Evolutionary conservation across 2,888 invertebrate species (phyloP).

Genomic region (Allolobophora icterica): DNA sequence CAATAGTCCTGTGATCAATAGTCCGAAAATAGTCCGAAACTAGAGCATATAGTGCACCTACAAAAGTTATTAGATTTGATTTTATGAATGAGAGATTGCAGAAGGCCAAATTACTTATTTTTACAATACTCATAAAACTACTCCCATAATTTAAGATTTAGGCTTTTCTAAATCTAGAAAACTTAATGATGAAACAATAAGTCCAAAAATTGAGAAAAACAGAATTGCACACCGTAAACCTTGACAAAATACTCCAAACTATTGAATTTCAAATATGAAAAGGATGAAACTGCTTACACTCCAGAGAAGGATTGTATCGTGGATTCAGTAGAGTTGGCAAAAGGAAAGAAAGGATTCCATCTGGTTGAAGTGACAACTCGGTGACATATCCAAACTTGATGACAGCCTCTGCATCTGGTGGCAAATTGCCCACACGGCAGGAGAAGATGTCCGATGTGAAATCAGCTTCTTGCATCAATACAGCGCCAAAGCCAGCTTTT

Average conservation of each 20-base stretch:
- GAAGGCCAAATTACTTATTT: too few relatives aligned
- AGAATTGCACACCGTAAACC: neutral
- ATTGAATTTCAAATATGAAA: neutral
- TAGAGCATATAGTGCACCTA: too few relatives aligned
- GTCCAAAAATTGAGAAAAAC: neutral
- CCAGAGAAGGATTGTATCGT: slow-evolving; percentile 36
- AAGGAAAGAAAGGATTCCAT: slow-evolving; percentile 38
- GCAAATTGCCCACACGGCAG: slow-evolving; percentile 53
- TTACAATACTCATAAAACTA: too few relatives aligned
- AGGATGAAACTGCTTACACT: slow-evolving; percentile 14
- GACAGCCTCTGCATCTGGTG: slow-evolving; percentile 47
- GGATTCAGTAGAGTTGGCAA: slow-evolving; percentile 38
- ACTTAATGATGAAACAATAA: neutral
- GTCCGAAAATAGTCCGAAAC: too few relatives aligned
- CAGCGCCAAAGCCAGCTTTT: slow-evolving; percentile 50
- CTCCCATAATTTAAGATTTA: too few relatives aligned
- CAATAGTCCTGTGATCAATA: too few relatives aligned
- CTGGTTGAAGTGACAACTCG: slow-evolving; percentile 51
- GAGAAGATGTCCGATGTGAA: slow-evolving; percentile 51
- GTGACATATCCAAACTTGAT: slow-evolving; percentile 51
- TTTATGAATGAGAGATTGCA: too few relatives aligned
- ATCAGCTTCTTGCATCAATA: slow-evolving; percentile 51
- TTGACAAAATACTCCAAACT: neutral
- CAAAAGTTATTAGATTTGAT: too few relatives aligned
- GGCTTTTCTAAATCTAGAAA: neutral